Evolutionary conservation across 2,888 invertebrate species (phyloP).

Genomic region (Lamellibrachia columna): DNA sequence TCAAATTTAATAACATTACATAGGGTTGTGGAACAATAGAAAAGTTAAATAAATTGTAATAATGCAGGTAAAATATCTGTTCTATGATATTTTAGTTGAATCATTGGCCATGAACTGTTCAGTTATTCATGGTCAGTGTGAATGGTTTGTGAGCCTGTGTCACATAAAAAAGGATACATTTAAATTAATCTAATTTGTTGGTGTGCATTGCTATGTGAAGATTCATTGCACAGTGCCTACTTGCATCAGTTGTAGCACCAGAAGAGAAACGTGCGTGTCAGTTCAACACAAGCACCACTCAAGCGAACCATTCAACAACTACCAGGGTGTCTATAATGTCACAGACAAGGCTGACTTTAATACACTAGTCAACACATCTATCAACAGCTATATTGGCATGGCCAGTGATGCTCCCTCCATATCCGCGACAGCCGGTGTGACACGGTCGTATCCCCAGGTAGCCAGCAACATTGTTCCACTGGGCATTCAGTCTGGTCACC

Average conservation of each 20-base stretch:
- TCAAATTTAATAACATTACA: no score
- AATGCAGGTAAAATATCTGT: no score
- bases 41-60: no score
- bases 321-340: background rate
- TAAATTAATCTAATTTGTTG: no score
- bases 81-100: no score
- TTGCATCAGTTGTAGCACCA: background rate
- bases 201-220: background rate
- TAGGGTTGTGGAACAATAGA: no score
- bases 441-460: background rate
- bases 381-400: background rate
- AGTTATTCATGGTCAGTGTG: no score
- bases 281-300: background rate
- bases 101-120: no score
- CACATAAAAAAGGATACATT: no score
- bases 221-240: background rate
- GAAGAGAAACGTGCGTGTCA: background rate
- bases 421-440: background rate
- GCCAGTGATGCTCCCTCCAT: background rate
- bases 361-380: background rate
- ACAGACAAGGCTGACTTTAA: constrained; percentile 1
- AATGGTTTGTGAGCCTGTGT: no score
- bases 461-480: background rate
- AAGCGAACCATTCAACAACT: background rate
- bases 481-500: background rate